Conservation (phyloP, 2,888 invertebrate genomes). For the Epinotia demarniana region DNA sequence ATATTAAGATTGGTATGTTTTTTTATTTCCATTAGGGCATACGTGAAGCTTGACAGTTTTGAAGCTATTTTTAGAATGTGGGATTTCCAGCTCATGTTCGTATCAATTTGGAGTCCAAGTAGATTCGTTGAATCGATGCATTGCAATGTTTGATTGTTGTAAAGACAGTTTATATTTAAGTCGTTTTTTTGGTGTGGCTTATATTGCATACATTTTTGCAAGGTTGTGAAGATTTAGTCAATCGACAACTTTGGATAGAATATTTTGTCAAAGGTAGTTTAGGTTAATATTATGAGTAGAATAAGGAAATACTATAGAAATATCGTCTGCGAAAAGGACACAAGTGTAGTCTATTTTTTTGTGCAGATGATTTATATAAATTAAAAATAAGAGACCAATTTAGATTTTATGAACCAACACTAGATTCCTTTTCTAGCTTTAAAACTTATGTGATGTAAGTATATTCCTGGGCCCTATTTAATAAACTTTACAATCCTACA, state of each 20-base stretch:
- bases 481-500: no score
- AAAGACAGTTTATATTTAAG: not conserved
- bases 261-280: not conserved
- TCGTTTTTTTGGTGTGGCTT: not conserved
- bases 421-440: no score
- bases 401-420: no score
- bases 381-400: not conserved
- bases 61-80: no score
- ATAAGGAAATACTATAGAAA: not conserved
- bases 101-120: no score
- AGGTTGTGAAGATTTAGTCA: not conserved
- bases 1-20: no score
- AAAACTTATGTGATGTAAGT: no score
- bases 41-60: no score
- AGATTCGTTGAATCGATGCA: not conserved
- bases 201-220: not conserved
- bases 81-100: no score
- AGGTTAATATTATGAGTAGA: not conserved
- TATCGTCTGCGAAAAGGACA: not conserved
- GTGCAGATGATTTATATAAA: not conserved
- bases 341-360: not conserved
- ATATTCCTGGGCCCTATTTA: no score
- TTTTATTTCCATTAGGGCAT: no score
- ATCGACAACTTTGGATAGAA: not conserved
- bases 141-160: not conserved